Base-by-base conservation (phyloP, 64 coral and sea anemone genomes). In the Platygyra sinensis region DNA sequence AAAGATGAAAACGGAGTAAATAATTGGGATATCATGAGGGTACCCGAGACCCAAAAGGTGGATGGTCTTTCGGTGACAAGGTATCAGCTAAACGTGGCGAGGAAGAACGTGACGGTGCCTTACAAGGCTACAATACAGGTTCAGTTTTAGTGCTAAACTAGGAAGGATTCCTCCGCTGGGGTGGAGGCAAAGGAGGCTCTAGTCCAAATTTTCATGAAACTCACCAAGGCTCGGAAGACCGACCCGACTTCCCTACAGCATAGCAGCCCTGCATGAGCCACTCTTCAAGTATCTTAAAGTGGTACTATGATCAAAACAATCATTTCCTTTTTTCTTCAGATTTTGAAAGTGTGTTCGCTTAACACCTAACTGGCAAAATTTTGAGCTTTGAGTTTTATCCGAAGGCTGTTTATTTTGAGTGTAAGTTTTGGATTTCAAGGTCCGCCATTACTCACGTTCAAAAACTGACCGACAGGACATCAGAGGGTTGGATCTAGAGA, bases 141-240 rank as follows among this genome's bases (percentile, higher is more conserved):
- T 3, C 89, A 91, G 17, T 94, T 91, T n/a, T 83, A 87, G 88
- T 8, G 88, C 93, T 24, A 77, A 86, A 63, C 65, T 94, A 13
- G 93, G n/a, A 91, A 39, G 93, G 93, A 16, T 94, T 94, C 49
- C 82, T 94, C 20, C 76, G 74, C 5, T 90, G 88, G 88, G 93
- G 93, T 57, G 93, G 88, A 32, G 93, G 88, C 63, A 67, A 94
- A 74, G 93, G 93, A 24, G 62, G 10, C 10, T 20, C 18, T 9
- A 62, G 42, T 25, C 75, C 93, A 36, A 94, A 91, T 30, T 91
- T 65, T 51, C 93, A 94, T 52, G 74, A 79, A 32, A 82, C 14
- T 10, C 46, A 29, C 8, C 28, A 54, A 76, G 80, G 80, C 8
- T 84, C 79, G 2, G 54, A 49, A 0, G 33, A 38, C 17, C 75